Evolutionary conservation across 2,797 vertebrate genomes (phyloP).

Genomic region (Argyrosomus regius): DNA sequence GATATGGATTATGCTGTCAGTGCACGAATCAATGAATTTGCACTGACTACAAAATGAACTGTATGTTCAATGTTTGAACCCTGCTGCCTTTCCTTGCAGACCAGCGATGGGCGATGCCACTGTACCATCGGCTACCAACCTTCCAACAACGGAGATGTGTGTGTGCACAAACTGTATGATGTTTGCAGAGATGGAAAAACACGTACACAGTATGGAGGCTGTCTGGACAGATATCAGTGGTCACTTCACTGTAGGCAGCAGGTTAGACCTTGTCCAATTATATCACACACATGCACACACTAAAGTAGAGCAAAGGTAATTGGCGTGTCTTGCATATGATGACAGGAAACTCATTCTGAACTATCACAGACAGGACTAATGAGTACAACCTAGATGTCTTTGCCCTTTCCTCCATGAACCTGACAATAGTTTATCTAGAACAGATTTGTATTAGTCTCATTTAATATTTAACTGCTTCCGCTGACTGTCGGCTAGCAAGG

Average conservation of each 20-base stretch:
- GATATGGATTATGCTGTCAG: too few relatives aligned
- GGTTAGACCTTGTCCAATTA: constrained; percentile 76
- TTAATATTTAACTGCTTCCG: constrained; percentile 64
- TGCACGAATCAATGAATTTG: neutral
- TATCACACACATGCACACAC: constrained; percentile 14
- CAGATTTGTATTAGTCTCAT: constrained; percentile 36
- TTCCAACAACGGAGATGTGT: constrained; percentile 67
- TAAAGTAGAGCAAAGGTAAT: constrained; percentile 61
- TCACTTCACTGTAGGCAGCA: constrained; percentile 86
- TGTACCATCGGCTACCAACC: constrained; percentile 86
- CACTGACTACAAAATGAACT: constrained; percentile 2
- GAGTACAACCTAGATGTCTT: constrained; percentile 62
- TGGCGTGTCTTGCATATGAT: constrained; percentile 10
- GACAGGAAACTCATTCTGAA: constrained; percentile 33
- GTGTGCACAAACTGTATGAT: constrained; percentile 78
- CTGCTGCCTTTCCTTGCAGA: constrained; percentile 76
- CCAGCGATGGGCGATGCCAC: constrained; percentile 86
- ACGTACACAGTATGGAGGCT: constrained; percentile 89
- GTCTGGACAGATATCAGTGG: constrained; percentile 88
- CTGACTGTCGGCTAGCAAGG: constrained; percentile 5
- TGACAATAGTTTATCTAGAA: constrained; percentile 43
- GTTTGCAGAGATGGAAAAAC: constrained; percentile 84
- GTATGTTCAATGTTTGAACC: constrained; percentile 25
- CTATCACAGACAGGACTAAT: constrained; percentile 33
- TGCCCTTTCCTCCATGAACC: constrained; percentile 67